Evolutionary conservation across 2,888 invertebrate genomes (phyloP).

Genomic region (Cacoxenus indagator): DNA sequence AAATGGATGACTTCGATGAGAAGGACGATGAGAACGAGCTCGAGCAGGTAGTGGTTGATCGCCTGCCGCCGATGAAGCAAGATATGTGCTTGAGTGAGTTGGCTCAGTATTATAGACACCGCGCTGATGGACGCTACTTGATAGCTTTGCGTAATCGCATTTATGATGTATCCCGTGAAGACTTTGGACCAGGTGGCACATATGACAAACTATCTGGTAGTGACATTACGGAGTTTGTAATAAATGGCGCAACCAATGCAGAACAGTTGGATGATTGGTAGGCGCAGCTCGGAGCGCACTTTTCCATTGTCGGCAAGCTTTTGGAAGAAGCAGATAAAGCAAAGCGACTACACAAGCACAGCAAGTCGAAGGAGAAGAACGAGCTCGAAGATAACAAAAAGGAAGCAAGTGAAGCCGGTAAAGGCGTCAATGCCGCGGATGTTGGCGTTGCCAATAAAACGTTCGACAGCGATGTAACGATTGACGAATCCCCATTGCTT

Average conservation of each 20-base stretch:
- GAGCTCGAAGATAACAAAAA: background rate
- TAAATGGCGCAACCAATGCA: too few relatives aligned
- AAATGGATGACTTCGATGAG: background rate
- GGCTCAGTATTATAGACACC: slow-evolving; percentile 20
- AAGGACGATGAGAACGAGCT: slow-evolving; percentile 47
- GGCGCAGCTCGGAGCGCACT: slow-evolving; percentile 35
- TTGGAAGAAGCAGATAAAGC: background rate
- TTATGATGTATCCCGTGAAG: slow-evolving; percentile 42
- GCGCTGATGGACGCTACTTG: slow-evolving; percentile 25
- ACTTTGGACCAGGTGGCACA: slow-evolving; percentile 42
- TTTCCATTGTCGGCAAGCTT: slow-evolving; percentile 34
- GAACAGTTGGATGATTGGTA: slow-evolving; percentile 33
- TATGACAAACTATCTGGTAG: slow-evolving; percentile 32
- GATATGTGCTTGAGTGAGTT: slow-evolving; percentile 31
- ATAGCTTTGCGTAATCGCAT: slow-evolving; percentile 31
- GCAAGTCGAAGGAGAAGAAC: background rate
- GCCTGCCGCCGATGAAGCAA: slow-evolving; percentile 23
- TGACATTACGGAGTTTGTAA: too few relatives aligned
- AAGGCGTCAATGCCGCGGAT: background rate
- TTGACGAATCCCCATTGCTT: background rate
- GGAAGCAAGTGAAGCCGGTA: background rate
- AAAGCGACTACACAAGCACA: background rate
- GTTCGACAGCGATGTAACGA: background rate
- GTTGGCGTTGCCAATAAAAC: background rate
- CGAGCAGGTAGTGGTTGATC: slow-evolving; percentile 27